Evolutionary conservation across 2,888 invertebrate genomes (phyloP).

Genomic region (Troides oblongomaculatus): DNA sequence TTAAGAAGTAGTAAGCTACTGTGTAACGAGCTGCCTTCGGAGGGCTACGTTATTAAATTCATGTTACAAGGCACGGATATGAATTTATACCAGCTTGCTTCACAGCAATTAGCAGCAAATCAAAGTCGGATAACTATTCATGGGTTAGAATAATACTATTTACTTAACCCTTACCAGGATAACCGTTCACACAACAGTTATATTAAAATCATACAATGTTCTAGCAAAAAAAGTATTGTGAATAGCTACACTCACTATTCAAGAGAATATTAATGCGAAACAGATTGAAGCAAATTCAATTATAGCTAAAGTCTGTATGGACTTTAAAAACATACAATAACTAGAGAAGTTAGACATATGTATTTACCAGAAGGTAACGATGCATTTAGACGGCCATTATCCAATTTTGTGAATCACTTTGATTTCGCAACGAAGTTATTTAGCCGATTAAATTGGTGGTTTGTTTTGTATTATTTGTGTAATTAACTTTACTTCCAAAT

Average conservation of each 20-base stretch:
- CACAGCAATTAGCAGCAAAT: conserved; percentile 47
- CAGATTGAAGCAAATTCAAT: no score
- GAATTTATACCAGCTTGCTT: conserved; percentile 50
- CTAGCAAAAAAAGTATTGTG: background rate
- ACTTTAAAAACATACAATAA: background rate
- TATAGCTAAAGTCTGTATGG: background rate
- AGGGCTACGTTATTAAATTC: conserved; percentile 39
- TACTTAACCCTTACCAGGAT: background rate
- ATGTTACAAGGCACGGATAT: conserved; percentile 46
- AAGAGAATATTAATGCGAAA: no score
- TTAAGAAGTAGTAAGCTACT: conserved; percentile 31
- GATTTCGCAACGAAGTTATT: background rate
- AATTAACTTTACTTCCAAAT: conserved; percentile 17
- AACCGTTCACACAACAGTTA: background rate
- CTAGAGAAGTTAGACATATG: background rate
- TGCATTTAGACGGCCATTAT: conserved; percentile 2
- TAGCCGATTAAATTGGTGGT: conserved; percentile 1
- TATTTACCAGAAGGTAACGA: background rate
- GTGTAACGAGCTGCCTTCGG: conserved; percentile 34
- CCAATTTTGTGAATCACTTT: conserved; percentile 12
- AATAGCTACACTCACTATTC: no score
- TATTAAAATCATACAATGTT: background rate
- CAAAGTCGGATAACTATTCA: conserved; percentile 32
- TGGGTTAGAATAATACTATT: background rate
- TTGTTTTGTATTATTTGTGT: conserved; percentile 9